A percentile compares a stretch with the other conserved stretches of the same genome.
Evolutionary conservation across 2,888 invertebrate species (phyloP).

Genomic region (Asteroscopus sphinx): DNA sequence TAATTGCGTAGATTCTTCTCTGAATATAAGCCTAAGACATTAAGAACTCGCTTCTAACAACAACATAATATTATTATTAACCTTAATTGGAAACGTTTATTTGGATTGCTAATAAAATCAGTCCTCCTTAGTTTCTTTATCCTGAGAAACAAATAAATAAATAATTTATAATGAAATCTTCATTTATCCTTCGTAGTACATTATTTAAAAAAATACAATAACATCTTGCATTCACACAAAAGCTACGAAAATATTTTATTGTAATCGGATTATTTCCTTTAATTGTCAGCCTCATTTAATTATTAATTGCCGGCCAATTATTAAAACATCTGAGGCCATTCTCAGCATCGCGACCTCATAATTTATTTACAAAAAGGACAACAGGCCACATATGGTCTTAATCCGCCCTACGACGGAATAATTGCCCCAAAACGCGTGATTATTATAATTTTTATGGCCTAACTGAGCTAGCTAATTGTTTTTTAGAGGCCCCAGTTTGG

Average conservation of each 20-base stretch:
- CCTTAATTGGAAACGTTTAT: too few species aligned
- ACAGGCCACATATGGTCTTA: slow-evolving; percentile 61
- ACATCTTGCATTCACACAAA: not conserved
- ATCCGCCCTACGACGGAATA: slow-evolving; percentile 62
- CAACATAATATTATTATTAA: too few species aligned
- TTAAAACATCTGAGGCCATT: slow-evolving; percentile 42
- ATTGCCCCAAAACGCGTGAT: slow-evolving; percentile 53
- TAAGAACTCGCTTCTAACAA: too few species aligned
- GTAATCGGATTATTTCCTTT: slow-evolving; percentile 9
- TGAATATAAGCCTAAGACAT: too few species aligned
- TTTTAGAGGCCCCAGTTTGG: slow-evolving; percentile 49
- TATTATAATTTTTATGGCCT: slow-evolving; percentile 63
- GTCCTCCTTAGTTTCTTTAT: too few species aligned
- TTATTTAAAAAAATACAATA: too few species aligned
- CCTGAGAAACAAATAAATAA: too few species aligned
- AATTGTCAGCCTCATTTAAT: slow-evolving; percentile 19
- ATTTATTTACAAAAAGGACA: slow-evolving; percentile 64
- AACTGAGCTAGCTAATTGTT: slow-evolving; percentile 56
- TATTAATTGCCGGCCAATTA: slow-evolving; percentile 45
- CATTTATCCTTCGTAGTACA: too few species aligned
- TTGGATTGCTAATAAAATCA: too few species aligned
- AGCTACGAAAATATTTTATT: not conserved
- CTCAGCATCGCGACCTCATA: slow-evolving; percentile 59
- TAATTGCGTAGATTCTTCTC: too few species aligned
- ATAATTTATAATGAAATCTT: too few species aligned